Evolutionary conservation across 2,888 invertebrate species (phyloP).

Genomic region (Trichopria drosophilae): DNA sequence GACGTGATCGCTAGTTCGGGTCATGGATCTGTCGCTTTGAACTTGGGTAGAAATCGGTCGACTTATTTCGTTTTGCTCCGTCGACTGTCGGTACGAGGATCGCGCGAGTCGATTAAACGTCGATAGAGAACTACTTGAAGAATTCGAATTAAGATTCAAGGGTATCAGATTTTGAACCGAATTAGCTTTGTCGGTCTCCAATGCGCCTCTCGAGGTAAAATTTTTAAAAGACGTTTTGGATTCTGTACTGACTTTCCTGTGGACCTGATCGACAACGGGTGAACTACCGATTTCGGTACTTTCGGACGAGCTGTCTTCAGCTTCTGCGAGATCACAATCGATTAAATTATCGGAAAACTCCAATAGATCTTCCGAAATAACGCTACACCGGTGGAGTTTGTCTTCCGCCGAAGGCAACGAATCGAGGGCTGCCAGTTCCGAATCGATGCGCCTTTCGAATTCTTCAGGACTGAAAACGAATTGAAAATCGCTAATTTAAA

Average conservation of each 20-base stretch:
- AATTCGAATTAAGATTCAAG: neutral
- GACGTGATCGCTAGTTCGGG: slow-evolving; percentile 72
- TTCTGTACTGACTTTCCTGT: slow-evolving; percentile 39
- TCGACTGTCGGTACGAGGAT: too few relatives aligned
- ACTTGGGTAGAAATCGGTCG: too few relatives aligned
- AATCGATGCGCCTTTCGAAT: slow-evolving; percentile 68
- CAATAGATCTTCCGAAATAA: slow-evolving; percentile 51
- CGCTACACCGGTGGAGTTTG: slow-evolving; percentile 48
- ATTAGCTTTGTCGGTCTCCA: too few relatives aligned
- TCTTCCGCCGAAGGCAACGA: slow-evolving; percentile 51
- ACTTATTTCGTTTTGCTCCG: too few relatives aligned
- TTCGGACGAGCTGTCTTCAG: slow-evolving; percentile 24
- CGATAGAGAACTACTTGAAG: slow-evolving; percentile 18
- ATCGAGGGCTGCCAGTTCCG: slow-evolving; percentile 66
- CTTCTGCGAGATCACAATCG: slow-evolving; percentile 39
- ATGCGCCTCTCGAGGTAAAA: too few relatives aligned
- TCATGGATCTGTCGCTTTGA: slow-evolving; percentile 32
- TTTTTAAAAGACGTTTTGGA: slow-evolving; percentile 37
- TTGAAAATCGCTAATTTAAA: too few relatives aligned
- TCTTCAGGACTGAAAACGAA: slow-evolving; percentile 56
- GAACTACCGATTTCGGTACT: slow-evolving; percentile 15
- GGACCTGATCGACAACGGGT: slow-evolving; percentile 31
- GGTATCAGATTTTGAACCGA: too few relatives aligned
- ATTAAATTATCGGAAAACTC: slow-evolving; percentile 53
- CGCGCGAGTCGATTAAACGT: too few relatives aligned